Percentiles rank a stretch among this genome's conserved stretches.
These are phyloP conservation scores for Sebastes matsubarae DNA, from an alignment of 2,797 vertebrate species.

Conservation along the genomic window DNA sequence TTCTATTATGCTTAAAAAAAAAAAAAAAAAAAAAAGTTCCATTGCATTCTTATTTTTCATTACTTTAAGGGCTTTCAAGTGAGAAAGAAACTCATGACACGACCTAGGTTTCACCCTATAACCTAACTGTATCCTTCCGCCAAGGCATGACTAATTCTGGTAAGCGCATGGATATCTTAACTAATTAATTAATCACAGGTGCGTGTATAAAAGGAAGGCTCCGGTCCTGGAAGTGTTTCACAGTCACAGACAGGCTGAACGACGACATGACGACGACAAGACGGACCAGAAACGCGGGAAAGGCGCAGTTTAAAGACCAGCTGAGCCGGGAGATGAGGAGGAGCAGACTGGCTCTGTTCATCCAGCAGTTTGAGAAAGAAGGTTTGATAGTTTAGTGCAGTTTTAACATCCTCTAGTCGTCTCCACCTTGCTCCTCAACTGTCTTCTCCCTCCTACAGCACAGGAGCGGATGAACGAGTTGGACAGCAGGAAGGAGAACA, in stretches of 20 bases:
- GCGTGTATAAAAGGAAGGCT: fast-evolving
- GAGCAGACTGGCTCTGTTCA: constrained; percentile 63
- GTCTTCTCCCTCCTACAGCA: constrained; percentile 54
- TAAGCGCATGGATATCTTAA: background rate
- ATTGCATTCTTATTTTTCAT: background rate
- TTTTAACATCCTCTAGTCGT: fast-evolving
- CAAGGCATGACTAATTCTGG: background rate
- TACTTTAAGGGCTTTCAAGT: background rate
- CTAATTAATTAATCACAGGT: constrained; percentile 14
- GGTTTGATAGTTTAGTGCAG: constrained; percentile 41
- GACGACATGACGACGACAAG: background rate
- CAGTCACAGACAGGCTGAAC: background rate
- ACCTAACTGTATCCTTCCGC: constrained; percentile 12
- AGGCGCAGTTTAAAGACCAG: background rate
- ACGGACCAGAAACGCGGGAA: constrained; percentile 20
- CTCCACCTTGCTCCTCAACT: fast-evolving
- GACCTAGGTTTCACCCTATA: background rate
- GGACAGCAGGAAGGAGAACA: constrained; percentile 77
- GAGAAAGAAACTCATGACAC: background rate
- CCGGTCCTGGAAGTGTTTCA: background rate
- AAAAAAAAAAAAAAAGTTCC: background rate
- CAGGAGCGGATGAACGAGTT: constrained; percentile 80
- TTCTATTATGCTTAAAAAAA: background rate
- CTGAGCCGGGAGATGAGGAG: constrained; percentile 25
- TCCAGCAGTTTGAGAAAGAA: constrained; percentile 83